Evolutionary conservation across 1,140 invertebrate species (phyloP).

Genomic region (Melanaphis sacchari): DNA sequence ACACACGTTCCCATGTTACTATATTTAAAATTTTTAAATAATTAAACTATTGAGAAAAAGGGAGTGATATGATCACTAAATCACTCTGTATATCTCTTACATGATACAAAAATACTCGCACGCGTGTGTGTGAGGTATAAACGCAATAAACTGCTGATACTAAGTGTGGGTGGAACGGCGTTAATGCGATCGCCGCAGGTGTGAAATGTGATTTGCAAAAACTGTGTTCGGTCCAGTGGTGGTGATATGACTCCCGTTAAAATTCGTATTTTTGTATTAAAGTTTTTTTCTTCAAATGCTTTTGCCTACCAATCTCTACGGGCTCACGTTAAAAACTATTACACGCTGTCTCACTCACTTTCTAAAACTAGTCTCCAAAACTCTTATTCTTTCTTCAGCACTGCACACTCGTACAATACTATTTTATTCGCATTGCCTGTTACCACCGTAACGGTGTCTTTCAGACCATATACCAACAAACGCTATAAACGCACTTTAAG

Average conservation of each 20-base stretch:
- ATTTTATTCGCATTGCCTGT: background rate
- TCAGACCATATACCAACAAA: background rate
- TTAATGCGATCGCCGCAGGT: slow-evolving; percentile 42
- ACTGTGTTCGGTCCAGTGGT: background rate
- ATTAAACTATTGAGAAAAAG: background rate
- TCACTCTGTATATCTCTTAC: background rate
- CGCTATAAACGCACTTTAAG: background rate
- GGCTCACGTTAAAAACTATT: background rate
- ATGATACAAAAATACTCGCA: background rate
- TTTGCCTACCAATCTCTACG: background rate
- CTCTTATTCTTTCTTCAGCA: background rate
- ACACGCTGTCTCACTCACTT: background rate
- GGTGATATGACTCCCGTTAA: background rate
- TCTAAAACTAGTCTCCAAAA: background rate
- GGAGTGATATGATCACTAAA: background rate
- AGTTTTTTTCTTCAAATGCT: background rate
- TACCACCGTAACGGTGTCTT: too few relatives aligned
- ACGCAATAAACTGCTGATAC: background rate
- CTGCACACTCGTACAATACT: background rate
- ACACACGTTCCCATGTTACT: background rate
- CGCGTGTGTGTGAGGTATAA: background rate
- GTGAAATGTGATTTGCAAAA: slow-evolving; percentile 40
- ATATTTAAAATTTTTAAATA: background rate
- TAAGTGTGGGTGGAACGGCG: background rate
- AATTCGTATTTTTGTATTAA: slow-evolving; percentile 38